Conservation (phyloP, 1,140 invertebrate genomes). For the Hesperophylax magnus region DNA sequence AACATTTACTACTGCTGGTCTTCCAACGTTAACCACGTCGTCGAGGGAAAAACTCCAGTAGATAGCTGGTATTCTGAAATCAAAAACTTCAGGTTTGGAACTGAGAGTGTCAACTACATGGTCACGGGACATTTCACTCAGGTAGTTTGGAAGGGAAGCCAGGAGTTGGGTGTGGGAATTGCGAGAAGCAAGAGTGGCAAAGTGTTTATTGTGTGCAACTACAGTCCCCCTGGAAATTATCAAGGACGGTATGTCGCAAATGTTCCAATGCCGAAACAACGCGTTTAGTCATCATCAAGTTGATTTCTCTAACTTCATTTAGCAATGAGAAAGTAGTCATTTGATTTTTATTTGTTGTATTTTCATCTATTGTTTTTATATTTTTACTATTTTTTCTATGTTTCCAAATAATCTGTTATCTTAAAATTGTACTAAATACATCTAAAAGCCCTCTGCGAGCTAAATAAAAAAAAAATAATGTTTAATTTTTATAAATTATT, state of each 20-base stretch:
- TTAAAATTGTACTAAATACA: too few relatives aligned
- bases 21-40: slow-evolving; percentile 77
- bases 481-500: too few relatives aligned
- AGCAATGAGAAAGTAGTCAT: too few relatives aligned
- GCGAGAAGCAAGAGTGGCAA: slow-evolving; percentile 79
- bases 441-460: too few relatives aligned
- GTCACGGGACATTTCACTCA: slow-evolving; percentile 83
- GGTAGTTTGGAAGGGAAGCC: slow-evolving; percentile 85
- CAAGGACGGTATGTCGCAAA: slow-evolving; percentile 84
- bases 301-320: too few relatives aligned
- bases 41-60: slow-evolving; percentile 80
- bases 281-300: too few relatives aligned
- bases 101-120: slow-evolving; percentile 75
- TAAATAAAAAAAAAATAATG: too few relatives aligned
- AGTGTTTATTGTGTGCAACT: slow-evolving; percentile 88
- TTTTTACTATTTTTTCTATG: too few relatives aligned
- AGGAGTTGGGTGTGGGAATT: slow-evolving; percentile 83
- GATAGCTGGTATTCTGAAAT: slow-evolving; percentile 82
- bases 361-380: too few relatives aligned
- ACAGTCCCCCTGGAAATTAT: slow-evolving; percentile 89
- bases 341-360: too few relatives aligned
- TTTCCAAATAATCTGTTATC: too few relatives aligned
- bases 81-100: slow-evolving; percentile 73
- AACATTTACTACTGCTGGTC: slow-evolving; percentile 86
- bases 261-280: slow-evolving; percentile 72